phyloP scores from a whole-genome alignment of 2,797 vertebrate species.

The Vireo griseus region DNA sequence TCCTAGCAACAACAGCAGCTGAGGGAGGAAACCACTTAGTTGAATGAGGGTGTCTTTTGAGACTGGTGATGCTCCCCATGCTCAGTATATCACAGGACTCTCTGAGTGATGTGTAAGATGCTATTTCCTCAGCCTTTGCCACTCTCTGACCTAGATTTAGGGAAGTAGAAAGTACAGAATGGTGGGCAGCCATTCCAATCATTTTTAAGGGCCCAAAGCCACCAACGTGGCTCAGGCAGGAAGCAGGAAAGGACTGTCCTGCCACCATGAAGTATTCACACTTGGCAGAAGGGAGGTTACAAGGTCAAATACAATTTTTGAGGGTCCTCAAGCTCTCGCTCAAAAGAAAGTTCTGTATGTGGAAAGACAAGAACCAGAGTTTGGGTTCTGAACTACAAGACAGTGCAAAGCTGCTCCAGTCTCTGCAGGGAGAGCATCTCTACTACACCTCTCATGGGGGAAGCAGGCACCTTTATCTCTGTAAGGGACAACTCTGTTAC shows the following conservation, averaged over 20 bases:
- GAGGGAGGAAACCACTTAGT: neutral
- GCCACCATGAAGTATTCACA: neutral
- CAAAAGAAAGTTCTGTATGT: neutral
- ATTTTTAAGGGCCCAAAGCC: neutral
- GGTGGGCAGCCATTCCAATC: neutral
- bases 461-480: neutral
- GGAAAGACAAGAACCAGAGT: neutral
- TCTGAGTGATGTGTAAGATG: neutral
- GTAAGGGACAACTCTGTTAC: neutral
- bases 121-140: neutral
- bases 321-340: neutral
- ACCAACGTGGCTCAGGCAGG: neutral
- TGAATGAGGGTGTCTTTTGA: neutral
- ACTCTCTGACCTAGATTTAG: neutral
- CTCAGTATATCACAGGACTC: accelerated
- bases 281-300: neutral
- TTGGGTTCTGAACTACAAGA: neutral
- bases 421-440: neutral
- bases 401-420: neutral
- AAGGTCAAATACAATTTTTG: neutral
- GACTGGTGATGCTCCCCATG: neutral
- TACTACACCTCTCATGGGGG: accelerated
- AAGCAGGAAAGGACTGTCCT: neutral
- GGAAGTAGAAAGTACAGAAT: neutral
- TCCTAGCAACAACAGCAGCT: neutral